These are phyloP conservation scores for Rafetus swinhoei DNA, from an alignment of 2,113 vertebrate genomes.

Conservation along the genomic window DNA sequence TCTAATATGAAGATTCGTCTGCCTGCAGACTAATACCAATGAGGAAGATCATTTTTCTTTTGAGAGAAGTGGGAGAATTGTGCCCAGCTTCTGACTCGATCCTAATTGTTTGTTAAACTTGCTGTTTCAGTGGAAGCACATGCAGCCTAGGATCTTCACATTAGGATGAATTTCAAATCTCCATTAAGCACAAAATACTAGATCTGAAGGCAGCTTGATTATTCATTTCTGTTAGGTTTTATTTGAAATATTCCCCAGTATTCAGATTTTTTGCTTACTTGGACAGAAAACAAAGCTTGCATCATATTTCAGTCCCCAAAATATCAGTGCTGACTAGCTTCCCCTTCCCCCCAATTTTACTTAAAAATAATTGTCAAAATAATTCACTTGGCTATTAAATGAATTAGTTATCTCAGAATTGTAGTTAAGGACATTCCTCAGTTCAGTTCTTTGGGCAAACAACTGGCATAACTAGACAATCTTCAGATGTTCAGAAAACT, in stretches of 20 bases:
- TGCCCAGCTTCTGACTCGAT: not conserved
- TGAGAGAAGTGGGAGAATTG: not conserved
- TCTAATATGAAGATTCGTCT: not conserved
- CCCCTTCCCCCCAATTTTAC: not conserved
- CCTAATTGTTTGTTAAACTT: not conserved
- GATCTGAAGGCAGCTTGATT: not conserved
- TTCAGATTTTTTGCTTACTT: not conserved
- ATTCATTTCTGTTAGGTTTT: not conserved
- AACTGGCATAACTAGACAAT: too few relatives aligned
- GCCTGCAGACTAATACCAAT: not conserved
- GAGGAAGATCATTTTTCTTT: not conserved
- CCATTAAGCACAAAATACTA: not conserved
- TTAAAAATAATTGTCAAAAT: not conserved
- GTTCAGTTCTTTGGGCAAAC: not conserved
- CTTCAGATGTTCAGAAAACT: not conserved
- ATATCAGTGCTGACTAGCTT: not conserved
- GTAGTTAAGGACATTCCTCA: accelerated
- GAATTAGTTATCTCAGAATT: not conserved
- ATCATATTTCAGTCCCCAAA: not conserved
- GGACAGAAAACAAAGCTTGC: not conserved
- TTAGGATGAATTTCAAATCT: not conserved
- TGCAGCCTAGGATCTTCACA: not conserved
- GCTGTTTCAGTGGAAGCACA: not conserved
- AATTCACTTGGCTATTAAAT: not conserved
- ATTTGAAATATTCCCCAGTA: not conserved